A percentile compares a stretch with the other conserved stretches of the same genome.
These are phyloP conservation scores for Thecocarcelia acutangulata DNA, from an alignment of 2,888 invertebrate species.

Conservation along the genomic window DNA sequence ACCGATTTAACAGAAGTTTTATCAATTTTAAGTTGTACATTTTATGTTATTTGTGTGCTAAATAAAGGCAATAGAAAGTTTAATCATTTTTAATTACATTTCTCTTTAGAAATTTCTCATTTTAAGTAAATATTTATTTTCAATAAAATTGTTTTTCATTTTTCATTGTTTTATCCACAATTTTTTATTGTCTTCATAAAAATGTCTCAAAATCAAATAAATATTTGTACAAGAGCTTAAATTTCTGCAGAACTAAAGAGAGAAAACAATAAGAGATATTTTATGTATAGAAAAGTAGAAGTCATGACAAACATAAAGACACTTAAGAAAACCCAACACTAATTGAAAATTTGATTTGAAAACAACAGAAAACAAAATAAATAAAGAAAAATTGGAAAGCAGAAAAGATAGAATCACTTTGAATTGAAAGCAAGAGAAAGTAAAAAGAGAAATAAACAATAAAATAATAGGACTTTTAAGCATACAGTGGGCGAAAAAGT, in stretches of 20 bases:
- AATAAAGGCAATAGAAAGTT: too few species aligned
- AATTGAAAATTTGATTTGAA: constrained; percentile 4
- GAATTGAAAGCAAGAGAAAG: constrained; percentile 31
- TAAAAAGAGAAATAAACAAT: constrained; percentile 22
- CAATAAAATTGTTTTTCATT: constrained; percentile 17
- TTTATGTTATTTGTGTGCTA: too few species aligned
- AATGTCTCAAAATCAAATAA: constrained; percentile 31
- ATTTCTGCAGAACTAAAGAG: constrained; percentile 22
- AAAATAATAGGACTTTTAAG: neutral
- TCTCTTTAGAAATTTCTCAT: neutral
- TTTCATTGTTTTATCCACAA: constrained; percentile 24
- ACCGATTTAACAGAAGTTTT: too few species aligned
- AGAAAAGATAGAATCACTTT: neutral
- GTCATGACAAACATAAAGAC: neutral
- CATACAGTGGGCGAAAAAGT: neutral
- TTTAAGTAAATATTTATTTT: constrained; percentile 17
- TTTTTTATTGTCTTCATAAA: constrained; percentile 5
- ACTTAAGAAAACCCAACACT: constrained; percentile 8
- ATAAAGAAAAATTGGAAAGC: neutral
- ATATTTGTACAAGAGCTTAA: constrained; percentile 39
- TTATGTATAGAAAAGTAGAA: constrained; percentile 6
- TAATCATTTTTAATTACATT: neutral
- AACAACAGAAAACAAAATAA: constrained; percentile 21
- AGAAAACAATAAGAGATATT: neutral
- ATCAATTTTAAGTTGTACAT: too few species aligned